These are phyloP conservation scores for Gambusia yucatana DNA, from an alignment of 2,797 vertebrate species.

Conservation along the genomic window DNA sequence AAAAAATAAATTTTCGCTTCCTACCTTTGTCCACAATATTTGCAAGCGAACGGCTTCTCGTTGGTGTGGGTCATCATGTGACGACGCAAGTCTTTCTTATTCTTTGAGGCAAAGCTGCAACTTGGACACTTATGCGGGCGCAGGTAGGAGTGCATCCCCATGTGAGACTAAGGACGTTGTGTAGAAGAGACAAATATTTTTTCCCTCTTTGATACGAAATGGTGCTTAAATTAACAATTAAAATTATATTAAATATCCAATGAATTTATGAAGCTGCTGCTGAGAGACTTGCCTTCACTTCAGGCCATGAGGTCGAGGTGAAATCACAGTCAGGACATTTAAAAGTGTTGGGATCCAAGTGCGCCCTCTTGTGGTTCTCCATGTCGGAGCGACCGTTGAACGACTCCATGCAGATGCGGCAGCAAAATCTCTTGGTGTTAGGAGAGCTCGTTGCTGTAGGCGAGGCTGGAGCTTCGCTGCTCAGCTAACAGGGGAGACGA, in stretches of 20 bases:
- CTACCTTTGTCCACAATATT: constrained; percentile 95
- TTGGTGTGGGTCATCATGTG: constrained; percentile 98
- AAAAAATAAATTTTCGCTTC: background rate
- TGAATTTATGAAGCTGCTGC: background rate
- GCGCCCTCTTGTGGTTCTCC: constrained; percentile 99
- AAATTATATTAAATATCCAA: background rate
- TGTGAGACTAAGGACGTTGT: constrained; percentile 84
- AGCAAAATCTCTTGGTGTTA: constrained; percentile 92
- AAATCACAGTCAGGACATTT: constrained; percentile 95
- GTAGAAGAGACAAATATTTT: background rate
- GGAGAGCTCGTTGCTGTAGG: constrained; percentile 69
- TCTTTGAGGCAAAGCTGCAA: constrained; percentile 98
- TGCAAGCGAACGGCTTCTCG: constrained; percentile 95
- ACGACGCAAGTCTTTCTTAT: constrained; percentile 96
- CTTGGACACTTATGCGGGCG: constrained; percentile 94
- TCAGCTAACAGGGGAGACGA: constrained; percentile 73
- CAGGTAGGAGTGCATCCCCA: constrained; percentile 90
- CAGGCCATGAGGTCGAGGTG: constrained; percentile 89
- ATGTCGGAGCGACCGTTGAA: constrained; percentile 95
- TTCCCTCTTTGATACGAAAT: background rate
- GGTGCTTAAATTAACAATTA: background rate
- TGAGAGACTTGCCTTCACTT: constrained; percentile 86
- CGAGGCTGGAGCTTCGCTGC: constrained; percentile 84
- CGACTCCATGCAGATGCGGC: constrained; percentile 93
- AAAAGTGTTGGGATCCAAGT: constrained; percentile 90